Conservation (phyloP, 2,113 vertebrate genomes). For the Dinomys branickii region DNA sequence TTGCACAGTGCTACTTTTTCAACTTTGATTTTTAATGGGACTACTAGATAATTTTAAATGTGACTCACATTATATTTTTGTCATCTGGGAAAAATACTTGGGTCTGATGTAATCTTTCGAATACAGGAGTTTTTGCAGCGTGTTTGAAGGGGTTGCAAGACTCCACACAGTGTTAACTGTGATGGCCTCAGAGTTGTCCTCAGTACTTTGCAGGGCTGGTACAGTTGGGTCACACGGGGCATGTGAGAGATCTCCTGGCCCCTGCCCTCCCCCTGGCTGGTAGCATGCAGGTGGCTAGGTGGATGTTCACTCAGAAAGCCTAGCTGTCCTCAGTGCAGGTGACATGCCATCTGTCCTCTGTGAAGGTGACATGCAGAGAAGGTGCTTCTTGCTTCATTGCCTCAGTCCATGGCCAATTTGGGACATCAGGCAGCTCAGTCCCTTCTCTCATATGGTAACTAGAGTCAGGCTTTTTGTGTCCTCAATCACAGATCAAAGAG, state of each 20-base stretch:
- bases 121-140: neutral
- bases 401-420: rapidly evolving
- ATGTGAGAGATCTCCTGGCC: too few species aligned
- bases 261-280: neutral
- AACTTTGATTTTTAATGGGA: neutral
- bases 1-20: neutral
- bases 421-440: too few species aligned
- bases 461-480: neutral
- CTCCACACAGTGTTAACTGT: neutral
- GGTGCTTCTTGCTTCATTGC: neutral
- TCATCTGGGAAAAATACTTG: neutral
- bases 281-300: neutral
- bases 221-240: neutral
- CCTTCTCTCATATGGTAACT: rapidly evolving
- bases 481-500: neutral
- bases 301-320: neutral
- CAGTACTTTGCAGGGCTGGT: neutral
- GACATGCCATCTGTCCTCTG: too few species aligned
- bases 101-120: neutral
- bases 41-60: neutral
- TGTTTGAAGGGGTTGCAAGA: neutral
- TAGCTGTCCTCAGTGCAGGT: too few species aligned
- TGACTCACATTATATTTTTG: neutral
- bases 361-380: neutral
- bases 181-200: neutral